Evolutionary conservation across 2,113 vertebrate genomes (phyloP).

Genomic region (Calyptommatus sinebrachiatus): DNA sequence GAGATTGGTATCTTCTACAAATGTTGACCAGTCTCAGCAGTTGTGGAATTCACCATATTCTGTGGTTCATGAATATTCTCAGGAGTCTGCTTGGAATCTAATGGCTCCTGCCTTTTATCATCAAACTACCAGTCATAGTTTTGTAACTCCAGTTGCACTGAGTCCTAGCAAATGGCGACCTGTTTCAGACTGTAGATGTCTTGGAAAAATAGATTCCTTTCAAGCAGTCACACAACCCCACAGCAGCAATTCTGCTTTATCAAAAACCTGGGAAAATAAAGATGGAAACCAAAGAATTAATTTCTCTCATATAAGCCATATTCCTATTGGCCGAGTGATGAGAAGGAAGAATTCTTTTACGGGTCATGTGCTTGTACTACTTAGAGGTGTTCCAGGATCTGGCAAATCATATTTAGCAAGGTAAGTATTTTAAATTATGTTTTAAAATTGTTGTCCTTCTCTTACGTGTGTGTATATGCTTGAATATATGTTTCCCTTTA

Average conservation of each 20-base stretch:
- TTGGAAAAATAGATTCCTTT: constrained; percentile 55
- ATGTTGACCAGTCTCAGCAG: constrained; percentile 45
- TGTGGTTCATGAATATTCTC: constrained; percentile 9
- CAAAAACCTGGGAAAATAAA: constrained; percentile 73
- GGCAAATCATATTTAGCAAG: constrained; percentile 93
- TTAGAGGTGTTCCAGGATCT: constrained; percentile 93
- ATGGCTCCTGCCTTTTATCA: constrained; percentile 78
- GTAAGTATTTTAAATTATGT: constrained; percentile 70
- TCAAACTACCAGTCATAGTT: constrained; percentile 67
- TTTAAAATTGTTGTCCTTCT: constrained; percentile 9
- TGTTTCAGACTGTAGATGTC: constrained; percentile 39
- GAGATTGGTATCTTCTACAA: constrained; percentile 45
- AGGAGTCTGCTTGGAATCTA: constrained; percentile 76
- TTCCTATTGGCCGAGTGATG: constrained; percentile 59
- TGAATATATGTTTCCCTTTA: neutral
- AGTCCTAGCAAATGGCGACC: constrained; percentile 70
- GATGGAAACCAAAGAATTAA: constrained; percentile 60
- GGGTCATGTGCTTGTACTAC: constrained; percentile 86
- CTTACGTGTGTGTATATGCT: neutral
- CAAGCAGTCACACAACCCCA: constrained; percentile 65
- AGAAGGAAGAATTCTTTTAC: constrained; percentile 76
- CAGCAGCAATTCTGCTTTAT: constrained; percentile 64
- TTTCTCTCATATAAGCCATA: constrained; percentile 56
- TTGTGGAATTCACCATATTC: constrained; percentile 50
- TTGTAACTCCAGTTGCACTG: constrained; percentile 81